Evolutionary conservation across 2,888 invertebrate species (phyloP).

Genomic region (Idaea straminata): DNA sequence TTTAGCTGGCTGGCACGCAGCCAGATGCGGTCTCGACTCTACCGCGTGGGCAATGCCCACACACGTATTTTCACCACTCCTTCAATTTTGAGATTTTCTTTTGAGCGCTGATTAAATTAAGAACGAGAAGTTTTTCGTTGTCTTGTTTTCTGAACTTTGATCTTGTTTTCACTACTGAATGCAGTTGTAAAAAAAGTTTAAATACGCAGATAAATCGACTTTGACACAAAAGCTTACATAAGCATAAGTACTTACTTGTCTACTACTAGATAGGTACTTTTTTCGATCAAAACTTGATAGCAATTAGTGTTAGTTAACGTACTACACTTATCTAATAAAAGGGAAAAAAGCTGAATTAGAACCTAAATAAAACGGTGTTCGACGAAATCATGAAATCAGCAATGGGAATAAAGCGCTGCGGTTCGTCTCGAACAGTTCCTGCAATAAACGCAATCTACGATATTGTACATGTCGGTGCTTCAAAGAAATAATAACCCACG

Average conservation of each 20-base stretch:
- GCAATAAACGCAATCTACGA: slow-evolving; percentile 14
- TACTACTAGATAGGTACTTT: too few relatives aligned
- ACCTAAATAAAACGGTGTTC: background rate
- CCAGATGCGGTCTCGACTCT: slow-evolving; percentile 64
- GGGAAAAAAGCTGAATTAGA: background rate
- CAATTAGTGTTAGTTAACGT: background rate
- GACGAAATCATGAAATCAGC: background rate
- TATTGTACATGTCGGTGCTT: slow-evolving; percentile 46
- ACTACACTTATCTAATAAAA: background rate
- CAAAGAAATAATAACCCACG: slow-evolving; percentile 73
- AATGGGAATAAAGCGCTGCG: slow-evolving; percentile 5
- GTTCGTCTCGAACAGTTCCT: slow-evolving; percentile 9
- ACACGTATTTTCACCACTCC: slow-evolving; percentile 47
- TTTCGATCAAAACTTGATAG: slow-evolving; percentile 4
- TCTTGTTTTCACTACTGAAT: background rate
- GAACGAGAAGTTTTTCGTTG: background rate
- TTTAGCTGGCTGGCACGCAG: slow-evolving; percentile 66
- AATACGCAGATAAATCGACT: too few relatives aligned
- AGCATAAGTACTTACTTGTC: too few relatives aligned
- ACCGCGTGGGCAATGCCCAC: slow-evolving; percentile 62
- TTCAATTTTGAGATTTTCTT: slow-evolving; percentile 30
- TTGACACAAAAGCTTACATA: too few relatives aligned
- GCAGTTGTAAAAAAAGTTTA: too few relatives aligned
- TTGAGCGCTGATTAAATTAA: slow-evolving; percentile 17
- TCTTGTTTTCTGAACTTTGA: background rate